A percentile compares a stretch with the other conserved stretches of the same genome.
Conservation (phyloP, 2,113 vertebrate species). For the Solea solea region DNA sequence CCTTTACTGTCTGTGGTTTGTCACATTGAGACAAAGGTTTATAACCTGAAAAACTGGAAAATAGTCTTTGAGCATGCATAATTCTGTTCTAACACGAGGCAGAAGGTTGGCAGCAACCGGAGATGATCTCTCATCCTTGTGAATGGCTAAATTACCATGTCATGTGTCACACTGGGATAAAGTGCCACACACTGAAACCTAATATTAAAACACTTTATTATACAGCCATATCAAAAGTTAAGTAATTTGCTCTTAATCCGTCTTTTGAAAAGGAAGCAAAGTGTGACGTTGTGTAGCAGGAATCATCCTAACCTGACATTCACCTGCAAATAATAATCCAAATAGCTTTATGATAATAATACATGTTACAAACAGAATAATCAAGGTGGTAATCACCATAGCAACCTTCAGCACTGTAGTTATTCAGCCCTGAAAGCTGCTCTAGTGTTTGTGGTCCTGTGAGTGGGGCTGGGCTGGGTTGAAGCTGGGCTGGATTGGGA, state of each 20-base stretch:
- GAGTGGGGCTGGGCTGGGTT: constrained; percentile 29
- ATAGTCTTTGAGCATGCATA: not conserved
- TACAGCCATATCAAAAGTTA: not conserved
- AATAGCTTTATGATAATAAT: not conserved
- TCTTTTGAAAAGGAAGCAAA: constrained; percentile 2
- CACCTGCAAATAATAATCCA: constrained; percentile 4
- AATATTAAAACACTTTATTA: not conserved
- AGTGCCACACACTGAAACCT: not conserved
- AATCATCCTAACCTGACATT: not conserved
- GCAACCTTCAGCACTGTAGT: not conserved
- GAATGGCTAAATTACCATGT: constrained; percentile 8
- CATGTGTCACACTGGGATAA: not conserved
- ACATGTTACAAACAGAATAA: constrained; percentile 16
- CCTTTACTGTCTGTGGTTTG: constrained; percentile 8
- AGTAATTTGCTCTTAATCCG: constrained; percentile 10
- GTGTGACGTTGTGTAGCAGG: not conserved
- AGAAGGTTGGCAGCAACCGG: not conserved
- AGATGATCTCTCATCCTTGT: not conserved
- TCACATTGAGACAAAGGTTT: constrained; percentile 1
- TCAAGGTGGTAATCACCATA: constrained; percentile 6
- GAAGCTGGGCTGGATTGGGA: constrained; percentile 67
- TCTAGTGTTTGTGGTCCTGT: constrained; percentile 21
- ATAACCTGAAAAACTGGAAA: not conserved
- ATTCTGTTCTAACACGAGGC: not conserved
- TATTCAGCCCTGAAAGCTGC: constrained; percentile 5